Conservation (phyloP, 2,888 invertebrate species). For the Malthinus flaveolus region DNA sequence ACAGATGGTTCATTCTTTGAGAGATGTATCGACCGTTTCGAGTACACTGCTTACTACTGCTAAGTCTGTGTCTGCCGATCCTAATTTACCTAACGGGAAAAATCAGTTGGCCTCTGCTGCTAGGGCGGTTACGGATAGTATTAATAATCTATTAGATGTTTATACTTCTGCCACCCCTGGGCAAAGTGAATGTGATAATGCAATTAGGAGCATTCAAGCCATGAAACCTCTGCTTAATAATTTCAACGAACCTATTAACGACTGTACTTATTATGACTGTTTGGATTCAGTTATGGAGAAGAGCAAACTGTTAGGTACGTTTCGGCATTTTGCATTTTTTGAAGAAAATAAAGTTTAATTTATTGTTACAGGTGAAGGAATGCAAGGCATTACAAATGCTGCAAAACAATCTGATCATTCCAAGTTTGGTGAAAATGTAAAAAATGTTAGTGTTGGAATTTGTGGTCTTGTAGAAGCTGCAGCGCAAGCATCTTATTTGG, state of each 20-base stretch:
- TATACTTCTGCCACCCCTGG: constrained; percentile 91
- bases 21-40: constrained; percentile 84
- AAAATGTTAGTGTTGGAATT: constrained; percentile 82
- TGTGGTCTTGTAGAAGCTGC: constrained; percentile 91
- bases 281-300: constrained; percentile 88
- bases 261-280: constrained; percentile 90
- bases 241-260: constrained; percentile 86
- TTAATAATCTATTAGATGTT: constrained; percentile 86
- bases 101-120: constrained; percentile 88
- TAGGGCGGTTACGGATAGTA: constrained; percentile 87
- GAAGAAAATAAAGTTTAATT: not conserved
- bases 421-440: constrained; percentile 82
- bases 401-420: constrained; percentile 87
- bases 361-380: constrained; percentile 70
- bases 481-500: constrained; percentile 92
- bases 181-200: constrained; percentile 95
- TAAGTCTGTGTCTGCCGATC: constrained; percentile 87
- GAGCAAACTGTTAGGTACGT: constrained; percentile 73
- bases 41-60: constrained; percentile 85
- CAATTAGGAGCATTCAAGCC: constrained; percentile 88
- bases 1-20: constrained; percentile 84
- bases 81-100: constrained; percentile 86
- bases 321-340: not conserved
- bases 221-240: constrained; percentile 80
- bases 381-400: constrained; percentile 92